phyloP scores from a whole-genome alignment of 2,888 invertebrate species.

The Nipponacmea schrenckii region DNA sequence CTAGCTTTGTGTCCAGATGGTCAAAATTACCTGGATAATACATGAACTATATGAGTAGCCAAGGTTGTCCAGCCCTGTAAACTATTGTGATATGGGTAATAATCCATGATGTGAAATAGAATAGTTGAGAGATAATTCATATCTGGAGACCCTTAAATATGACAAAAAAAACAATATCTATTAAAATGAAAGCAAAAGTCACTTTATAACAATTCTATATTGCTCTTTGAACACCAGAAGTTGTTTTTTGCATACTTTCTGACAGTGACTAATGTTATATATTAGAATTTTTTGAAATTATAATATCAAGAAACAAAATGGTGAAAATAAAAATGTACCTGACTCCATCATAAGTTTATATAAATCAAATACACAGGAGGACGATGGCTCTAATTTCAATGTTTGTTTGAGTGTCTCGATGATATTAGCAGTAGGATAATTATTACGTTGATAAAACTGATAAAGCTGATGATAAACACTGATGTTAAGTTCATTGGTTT shows the following conservation, averaged over 20 bases:
- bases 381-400: neutral
- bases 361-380: neutral
- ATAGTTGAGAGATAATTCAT: conserved; percentile 14
- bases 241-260: too few species aligned
- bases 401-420: conserved; percentile 22
- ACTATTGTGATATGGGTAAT: conserved; percentile 38
- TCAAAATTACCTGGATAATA: neutral
- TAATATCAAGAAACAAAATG: neutral
- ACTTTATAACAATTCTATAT: neutral
- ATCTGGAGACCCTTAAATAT: conserved; percentile 31
- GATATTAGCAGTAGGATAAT: conserved; percentile 12
- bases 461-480: conserved; percentile 51
- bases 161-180: neutral
- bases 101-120: conserved; percentile 46
- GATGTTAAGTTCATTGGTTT: conserved; percentile 41
- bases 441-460: conserved; percentile 32
- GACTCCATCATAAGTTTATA: neutral
- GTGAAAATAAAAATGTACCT: too few species aligned
- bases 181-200: too few species aligned
- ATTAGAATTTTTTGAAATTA: neutral
- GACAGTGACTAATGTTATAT: too few species aligned
- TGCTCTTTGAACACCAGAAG: too few species aligned
- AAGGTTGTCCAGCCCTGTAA: conserved; percentile 39
- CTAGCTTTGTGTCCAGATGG: too few species aligned
- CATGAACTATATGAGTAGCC: conserved; percentile 18